phyloP scores from a whole-genome alignment of 1,140 invertebrate species.

The Stegodyphus dumicola region DNA sequence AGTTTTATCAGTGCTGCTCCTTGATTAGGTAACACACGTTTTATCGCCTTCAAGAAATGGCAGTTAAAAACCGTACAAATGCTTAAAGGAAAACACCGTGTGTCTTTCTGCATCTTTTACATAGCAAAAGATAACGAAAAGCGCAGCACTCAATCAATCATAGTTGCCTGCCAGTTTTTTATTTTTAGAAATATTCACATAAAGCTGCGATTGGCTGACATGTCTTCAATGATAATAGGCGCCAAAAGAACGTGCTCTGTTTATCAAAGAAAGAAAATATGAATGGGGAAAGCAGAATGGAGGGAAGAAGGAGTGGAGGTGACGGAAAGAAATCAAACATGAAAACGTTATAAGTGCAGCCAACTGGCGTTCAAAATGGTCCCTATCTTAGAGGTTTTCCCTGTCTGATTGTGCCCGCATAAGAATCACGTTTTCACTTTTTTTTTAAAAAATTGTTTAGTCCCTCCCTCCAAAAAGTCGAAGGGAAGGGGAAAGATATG shows the following conservation, averaged over 20 bases:
- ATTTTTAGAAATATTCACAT: too few relatives aligned
- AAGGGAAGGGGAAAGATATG: neutral
- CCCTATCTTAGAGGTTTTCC: neutral
- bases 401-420: slow-evolving; percentile 28
- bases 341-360: slow-evolving; percentile 27
- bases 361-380: neutral
- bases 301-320: too few relatives aligned
- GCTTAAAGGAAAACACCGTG: neutral
- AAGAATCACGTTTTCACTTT: slow-evolving; percentile 22
- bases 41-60: neutral
- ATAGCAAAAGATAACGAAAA: slow-evolving; percentile 2
- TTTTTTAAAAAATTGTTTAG: neutral
- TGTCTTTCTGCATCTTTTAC: neutral
- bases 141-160: slow-evolving; percentile 1
- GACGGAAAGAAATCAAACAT: slow-evolving; percentile 26
- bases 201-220: slow-evolving; percentile 32
- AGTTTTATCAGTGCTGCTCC: too few relatives aligned
- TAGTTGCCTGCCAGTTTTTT: too few relatives aligned
- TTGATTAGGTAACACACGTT: too few relatives aligned
- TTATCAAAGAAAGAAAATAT: slow-evolving; percentile 22
- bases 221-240: slow-evolving; percentile 48
- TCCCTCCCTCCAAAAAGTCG: neutral
- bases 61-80: slow-evolving; percentile 12
- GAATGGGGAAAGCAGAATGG: too few relatives aligned
- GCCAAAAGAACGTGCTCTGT: slow-evolving; percentile 39